These are phyloP conservation scores for Ctenodactylus gundi DNA, from an alignment of 2,113 vertebrate species.

Conservation along the genomic window DNA sequence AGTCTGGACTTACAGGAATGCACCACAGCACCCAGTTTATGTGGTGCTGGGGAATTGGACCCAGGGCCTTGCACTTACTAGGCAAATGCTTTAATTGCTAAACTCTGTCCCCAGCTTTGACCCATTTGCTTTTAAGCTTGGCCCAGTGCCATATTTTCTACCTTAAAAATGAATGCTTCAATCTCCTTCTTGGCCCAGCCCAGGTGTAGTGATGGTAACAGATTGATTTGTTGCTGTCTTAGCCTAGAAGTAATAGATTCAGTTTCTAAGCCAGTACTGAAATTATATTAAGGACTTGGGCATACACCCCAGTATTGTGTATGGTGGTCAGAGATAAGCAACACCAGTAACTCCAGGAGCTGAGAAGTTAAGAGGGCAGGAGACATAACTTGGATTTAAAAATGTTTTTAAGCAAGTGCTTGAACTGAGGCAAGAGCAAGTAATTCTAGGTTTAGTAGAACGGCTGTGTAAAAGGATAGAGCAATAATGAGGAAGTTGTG, in stretches of 20 bases:
- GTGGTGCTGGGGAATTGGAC: too few relatives aligned
- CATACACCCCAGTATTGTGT: background rate
- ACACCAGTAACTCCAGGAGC: background rate
- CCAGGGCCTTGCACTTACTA: too few relatives aligned
- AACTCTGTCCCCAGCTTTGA: too few relatives aligned
- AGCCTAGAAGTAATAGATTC: background rate
- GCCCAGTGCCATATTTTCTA: background rate
- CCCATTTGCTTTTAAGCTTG: background rate
- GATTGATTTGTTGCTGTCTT: background rate
- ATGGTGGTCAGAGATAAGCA: background rate
- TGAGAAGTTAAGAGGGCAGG: background rate
- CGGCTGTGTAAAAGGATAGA: background rate
- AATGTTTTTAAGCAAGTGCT: slow-evolving; percentile 27
- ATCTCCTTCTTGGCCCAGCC: background rate
- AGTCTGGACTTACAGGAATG: too few relatives aligned
- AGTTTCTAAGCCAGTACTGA: background rate
- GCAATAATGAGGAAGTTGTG: background rate
- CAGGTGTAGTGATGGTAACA: background rate
- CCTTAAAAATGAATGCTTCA: background rate
- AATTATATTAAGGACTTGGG: background rate
- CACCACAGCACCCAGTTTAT: too few relatives aligned
- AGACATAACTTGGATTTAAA: slow-evolving; percentile 6
- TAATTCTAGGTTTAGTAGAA: background rate
- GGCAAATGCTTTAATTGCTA: too few relatives aligned
- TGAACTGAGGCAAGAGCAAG: background rate